Base-by-base conservation (phyloP, 1,140 invertebrate species). In the Conus ventricosus region DNA sequence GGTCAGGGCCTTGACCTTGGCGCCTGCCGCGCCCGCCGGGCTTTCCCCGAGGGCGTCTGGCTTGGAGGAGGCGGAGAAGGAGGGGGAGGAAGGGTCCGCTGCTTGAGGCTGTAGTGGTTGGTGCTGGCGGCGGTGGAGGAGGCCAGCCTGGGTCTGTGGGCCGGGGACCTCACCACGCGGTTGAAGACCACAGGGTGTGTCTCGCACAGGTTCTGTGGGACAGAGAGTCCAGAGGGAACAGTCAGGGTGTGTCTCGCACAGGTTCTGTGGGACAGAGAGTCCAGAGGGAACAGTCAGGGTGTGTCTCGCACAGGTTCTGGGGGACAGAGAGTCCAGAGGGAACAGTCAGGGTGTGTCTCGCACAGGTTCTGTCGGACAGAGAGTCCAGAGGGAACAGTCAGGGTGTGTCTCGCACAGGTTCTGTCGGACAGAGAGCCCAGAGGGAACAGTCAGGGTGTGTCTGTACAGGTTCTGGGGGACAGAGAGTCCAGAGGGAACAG, bases 141-240 rank as follows among this genome's bases (percentile, higher is more conserved):
- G 71, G 54, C 86, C 57, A 84, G 88, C 57, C 89, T 81, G 53
- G 88, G 89, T 8, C 90, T 87, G 27, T 83, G 88, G 20, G 23
- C 6, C 27, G 78, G 75, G 20, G 82, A 85, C 39, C 87, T 82
- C 27, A 90, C 87, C 55, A 92, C 85, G 57, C 90, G 91, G 82
- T 91, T 89, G 85, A 91, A 93, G 51, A 92, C 67, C 75, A 93
- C 93, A 13, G 93, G 93, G 81, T 91, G 89, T 2, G 90, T 92
- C 83, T 93, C 93, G 87, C 91, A 91, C 51, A 91, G 60, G 76
- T 83, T 91, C 93, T 93, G 80, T 89, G 89, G 85, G 88, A 75
- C 85, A 84, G 57, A 80, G 4, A 60, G 57, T 53, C n/a, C n/a
- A 39, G 39, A 78, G 76, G 71, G 7, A 20, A 5, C 13, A 6